A percentile compares a stretch with the other conserved stretches of the same genome.
Evolutionary conservation across 1,140 invertebrate genomes (phyloP).

Genomic region (Probaryconus sp.): DNA sequence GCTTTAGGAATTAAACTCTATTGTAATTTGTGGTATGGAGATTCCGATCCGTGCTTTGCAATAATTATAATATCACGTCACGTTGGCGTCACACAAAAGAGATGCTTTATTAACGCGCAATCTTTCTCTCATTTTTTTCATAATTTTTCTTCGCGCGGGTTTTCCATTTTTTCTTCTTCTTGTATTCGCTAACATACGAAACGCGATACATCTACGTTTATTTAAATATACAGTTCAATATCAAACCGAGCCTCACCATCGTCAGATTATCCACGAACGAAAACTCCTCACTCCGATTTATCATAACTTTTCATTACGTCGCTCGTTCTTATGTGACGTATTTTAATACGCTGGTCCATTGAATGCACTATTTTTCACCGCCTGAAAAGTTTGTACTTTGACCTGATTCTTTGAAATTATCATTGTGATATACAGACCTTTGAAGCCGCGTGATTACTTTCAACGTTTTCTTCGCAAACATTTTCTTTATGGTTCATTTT

Average conservation of each 20-base stretch:
- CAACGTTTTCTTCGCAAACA: no score
- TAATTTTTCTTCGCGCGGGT: no score
- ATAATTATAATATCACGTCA: constrained; percentile 32
- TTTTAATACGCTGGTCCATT: neutral
- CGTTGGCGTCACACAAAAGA: constrained; percentile 2
- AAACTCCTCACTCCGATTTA: constrained; percentile 16
- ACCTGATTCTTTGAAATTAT: no score
- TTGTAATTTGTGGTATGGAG: constrained; percentile 31
- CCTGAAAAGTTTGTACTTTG: no score
- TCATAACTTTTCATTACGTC: constrained; percentile 15
- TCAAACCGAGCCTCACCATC: neutral
- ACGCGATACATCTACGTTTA: constrained; percentile 11
- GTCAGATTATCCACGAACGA: constrained; percentile 4
- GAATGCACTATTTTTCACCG: neutral
- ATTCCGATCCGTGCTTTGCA: constrained; percentile 10
- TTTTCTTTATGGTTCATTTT: no score
- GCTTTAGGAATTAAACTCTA: constrained; percentile 36
- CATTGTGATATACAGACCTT: no score
- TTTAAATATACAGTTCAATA: constrained; percentile 23
- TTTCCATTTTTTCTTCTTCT: neutral
- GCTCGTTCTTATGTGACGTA: constrained; percentile 1
- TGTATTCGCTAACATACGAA: constrained; percentile 8
- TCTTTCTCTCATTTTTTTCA: no score
- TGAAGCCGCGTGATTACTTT: no score
- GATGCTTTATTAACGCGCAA: constrained; percentile 12